A percentile compares a stretch with the other conserved stretches of the same genome.
Conservation (phyloP, 1,140 invertebrate species). For the Uloborus diversus region DNA sequence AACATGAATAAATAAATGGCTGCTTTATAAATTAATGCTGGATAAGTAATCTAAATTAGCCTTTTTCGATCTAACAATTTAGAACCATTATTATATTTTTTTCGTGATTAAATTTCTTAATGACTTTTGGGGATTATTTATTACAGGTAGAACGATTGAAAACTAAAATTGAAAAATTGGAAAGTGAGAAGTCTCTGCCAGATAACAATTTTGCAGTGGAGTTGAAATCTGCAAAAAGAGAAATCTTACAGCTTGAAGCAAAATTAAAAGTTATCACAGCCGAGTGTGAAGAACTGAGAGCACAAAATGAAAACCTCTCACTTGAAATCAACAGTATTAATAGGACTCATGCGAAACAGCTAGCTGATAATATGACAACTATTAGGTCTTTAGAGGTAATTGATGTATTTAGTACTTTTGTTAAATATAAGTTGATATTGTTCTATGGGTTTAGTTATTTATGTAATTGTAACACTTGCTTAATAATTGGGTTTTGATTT, state of each 20-base stretch:
- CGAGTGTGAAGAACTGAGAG: constrained; percentile 49
- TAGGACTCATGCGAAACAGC: constrained; percentile 24
- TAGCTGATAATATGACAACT: constrained; percentile 23
- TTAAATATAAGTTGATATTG: too few species aligned
- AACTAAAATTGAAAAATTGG: constrained; percentile 17
- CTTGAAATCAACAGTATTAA: constrained; percentile 21
- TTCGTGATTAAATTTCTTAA: too few species aligned
- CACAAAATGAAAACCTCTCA: constrained; percentile 37
- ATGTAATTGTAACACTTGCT: too few species aligned
- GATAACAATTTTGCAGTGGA: constrained; percentile 12
- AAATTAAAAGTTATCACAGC: constrained; percentile 26
- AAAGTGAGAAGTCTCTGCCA: neutral
- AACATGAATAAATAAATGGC: too few species aligned
- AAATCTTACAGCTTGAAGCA: constrained; percentile 15
- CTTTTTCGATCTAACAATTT: too few species aligned
- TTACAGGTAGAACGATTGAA: constrained; percentile 21
- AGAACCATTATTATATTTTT: too few species aligned
- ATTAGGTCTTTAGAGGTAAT: constrained; percentile 28
- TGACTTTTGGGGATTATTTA: neutral
- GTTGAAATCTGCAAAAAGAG: constrained; percentile 27
- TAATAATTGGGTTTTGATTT: too few species aligned
- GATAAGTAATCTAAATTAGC: too few species aligned
- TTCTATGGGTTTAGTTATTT: too few species aligned
- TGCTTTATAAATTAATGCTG: too few species aligned
- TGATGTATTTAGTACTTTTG: too few species aligned